phyloP scores from a whole-genome alignment of 2,888 invertebrate genomes.

The Coenonympha glycerion region DNA sequence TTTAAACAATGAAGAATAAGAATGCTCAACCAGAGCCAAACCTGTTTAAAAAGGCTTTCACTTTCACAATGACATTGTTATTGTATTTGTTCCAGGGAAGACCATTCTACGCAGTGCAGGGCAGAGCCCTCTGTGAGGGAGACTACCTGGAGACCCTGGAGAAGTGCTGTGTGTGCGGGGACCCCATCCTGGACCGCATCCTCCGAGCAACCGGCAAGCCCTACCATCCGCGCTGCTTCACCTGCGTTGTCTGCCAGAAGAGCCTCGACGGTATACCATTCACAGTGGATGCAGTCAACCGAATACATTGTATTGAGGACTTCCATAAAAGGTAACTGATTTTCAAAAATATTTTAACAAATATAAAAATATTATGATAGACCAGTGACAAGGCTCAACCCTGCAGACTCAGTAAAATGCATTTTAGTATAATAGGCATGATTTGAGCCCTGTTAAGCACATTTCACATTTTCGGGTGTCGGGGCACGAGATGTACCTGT shows the following conservation, averaged over 20 bases:
- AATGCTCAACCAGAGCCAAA: too few relatives aligned
- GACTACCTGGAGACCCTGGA: constrained; percentile 97
- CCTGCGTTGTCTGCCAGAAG: constrained; percentile 95
- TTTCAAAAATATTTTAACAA: too few relatives aligned
- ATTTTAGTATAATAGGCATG: too few relatives aligned
- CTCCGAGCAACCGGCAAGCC: constrained; percentile 97
- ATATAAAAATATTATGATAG: too few relatives aligned
- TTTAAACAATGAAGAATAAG: too few relatives aligned
- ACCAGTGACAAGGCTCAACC: too few relatives aligned
- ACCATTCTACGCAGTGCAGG: constrained; percentile 96
- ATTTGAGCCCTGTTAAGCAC: too few relatives aligned
- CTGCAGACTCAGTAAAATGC: too few relatives aligned
- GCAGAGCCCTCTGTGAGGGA: constrained; percentile 95
- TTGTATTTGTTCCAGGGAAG: constrained; percentile 87
- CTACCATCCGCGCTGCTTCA: constrained; percentile 98
- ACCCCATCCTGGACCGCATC: constrained; percentile 96
- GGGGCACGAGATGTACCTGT: too few relatives aligned
- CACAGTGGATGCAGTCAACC: constrained; percentile 98
- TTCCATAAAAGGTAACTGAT: constrained; percentile 98
- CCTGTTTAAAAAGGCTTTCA: too few relatives aligned
- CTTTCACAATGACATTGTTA: too few relatives aligned
- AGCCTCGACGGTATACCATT: constrained; percentile 98
- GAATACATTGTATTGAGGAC: constrained; percentile 98
- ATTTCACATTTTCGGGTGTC: too few relatives aligned
- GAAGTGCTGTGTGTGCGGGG: constrained; percentile 96